Base-by-base conservation (phyloP, 2,113 vertebrate species). In the Rattus rattus region DNA sequence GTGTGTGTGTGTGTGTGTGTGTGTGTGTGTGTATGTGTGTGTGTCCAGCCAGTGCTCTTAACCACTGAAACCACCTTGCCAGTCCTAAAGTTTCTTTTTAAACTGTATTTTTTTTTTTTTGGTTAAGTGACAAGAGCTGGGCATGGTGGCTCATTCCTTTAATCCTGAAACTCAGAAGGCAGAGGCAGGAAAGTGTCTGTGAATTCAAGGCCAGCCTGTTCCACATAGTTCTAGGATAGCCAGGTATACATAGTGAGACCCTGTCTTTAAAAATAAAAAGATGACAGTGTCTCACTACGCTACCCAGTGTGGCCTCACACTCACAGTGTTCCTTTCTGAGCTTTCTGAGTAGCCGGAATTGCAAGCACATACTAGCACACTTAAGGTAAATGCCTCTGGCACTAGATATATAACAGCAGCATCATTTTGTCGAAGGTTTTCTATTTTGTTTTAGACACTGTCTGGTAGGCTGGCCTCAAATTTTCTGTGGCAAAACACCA, bases 341-440 rank as follows among this genome's bases (percentile, higher is more conserved):
- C 3, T 69, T 73, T 36, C 7, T 88, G 36, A 72, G 49, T 43
- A 56, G 7, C 67, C 59, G 69, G 22, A 52, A 56, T 87, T 24
- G 24, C 30, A 88, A 14, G 11, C 20, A 54, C 19, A 2, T 24
- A 59, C 9, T 73, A 28, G 14, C 19, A 39, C 36, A 3, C 49
- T 88, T 92, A 91, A 67, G 5, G 43, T 30, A 33, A 93, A 86
- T 77, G 47, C n/a, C 72, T 88, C 80, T 73, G 84, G 56, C 17
- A 24, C 86, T 54, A 81, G 67, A 76, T 33, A 0, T 56, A 30
- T 59, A 87, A 88, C 39, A 61, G 36, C 8, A 93, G 49, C 2
- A 86, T 93, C 3, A 86, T 93, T 90, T 92, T 76, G 90, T 84
- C 39, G 65, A 88, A 36, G 65, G 28, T 87, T 87, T 85, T 67